Evolutionary conservation across 1,140 invertebrate genomes (phyloP).

Genomic region (Cherax quadricarinatus): DNA sequence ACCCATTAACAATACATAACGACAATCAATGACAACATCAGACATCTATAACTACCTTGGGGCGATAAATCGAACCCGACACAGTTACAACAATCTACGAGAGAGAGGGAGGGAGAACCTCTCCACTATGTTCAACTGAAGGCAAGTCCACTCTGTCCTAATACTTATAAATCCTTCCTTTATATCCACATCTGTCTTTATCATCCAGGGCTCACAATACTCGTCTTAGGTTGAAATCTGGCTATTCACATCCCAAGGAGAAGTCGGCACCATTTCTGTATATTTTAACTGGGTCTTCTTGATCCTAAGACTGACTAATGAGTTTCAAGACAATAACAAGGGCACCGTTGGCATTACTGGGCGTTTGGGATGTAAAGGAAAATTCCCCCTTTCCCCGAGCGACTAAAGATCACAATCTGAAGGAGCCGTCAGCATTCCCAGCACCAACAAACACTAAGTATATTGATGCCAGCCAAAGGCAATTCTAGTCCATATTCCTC

Average conservation of each 20-base stretch:
- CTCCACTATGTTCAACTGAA: conserved; percentile 3
- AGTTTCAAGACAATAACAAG: conserved; percentile 55
- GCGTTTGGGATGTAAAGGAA: conserved; percentile 25
- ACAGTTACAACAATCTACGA: conserved; percentile 40
- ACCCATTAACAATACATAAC: conserved; percentile 62
- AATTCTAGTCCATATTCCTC: conserved; percentile 71
- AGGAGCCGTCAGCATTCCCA: conserved; percentile 24
- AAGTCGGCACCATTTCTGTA: conserved; percentile 22
- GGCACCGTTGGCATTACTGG: conserved; percentile 47
- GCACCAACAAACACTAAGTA: conserved; percentile 55
- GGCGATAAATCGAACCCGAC: conserved; percentile 44
- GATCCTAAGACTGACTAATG: conserved; percentile 60
- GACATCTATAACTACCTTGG: conserved; percentile 56
- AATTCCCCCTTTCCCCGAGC: conserved; percentile 43
- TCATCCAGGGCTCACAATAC: conserved; percentile 22
- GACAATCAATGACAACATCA: conserved; percentile 58
- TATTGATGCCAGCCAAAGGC: conserved; percentile 63
- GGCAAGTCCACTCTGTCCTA: background rate
- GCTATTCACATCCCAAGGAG: conserved; percentile 6
- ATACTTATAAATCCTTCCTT: conserved; percentile 44
- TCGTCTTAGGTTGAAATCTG: conserved; percentile 31
- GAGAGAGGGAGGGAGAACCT: background rate
- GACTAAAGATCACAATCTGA: conserved; percentile 51
- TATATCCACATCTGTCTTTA: conserved; percentile 51
- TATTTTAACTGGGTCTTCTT: background rate